These are phyloP conservation scores for Xyrichtys novacula DNA, from an alignment of 2,797 vertebrate genomes.

Conservation along the genomic window DNA sequence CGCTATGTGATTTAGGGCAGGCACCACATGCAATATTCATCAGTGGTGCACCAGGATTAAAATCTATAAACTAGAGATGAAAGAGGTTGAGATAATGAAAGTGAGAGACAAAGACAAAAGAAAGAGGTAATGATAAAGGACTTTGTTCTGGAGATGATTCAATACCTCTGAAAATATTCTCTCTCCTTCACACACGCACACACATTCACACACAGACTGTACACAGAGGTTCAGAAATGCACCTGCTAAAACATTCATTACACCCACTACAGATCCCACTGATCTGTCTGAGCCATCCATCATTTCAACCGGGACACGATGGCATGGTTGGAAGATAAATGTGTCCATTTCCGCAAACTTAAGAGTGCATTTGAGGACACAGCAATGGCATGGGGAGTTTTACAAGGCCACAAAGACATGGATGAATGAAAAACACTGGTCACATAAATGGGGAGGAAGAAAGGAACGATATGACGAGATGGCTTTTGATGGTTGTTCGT, in stretches of 20 bases:
- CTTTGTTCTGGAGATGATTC: conserved; percentile 32
- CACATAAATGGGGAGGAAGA: not conserved
- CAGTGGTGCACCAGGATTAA: conserved; percentile 28
- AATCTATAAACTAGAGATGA: conserved; percentile 37
- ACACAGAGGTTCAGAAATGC: conserved; percentile 22
- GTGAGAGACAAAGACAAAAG: not conserved
- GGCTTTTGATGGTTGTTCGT: conserved; percentile 2
- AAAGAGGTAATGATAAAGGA: conserved; percentile 38
- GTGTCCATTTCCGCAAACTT: conserved; percentile 34
- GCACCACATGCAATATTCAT: conserved; percentile 45
- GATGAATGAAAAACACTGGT: not conserved
- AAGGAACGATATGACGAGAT: not conserved
- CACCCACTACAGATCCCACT: conserved; percentile 30
- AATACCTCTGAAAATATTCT: conserved; percentile 13
- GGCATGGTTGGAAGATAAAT: conserved; percentile 52
- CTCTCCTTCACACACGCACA: conserved; percentile 2
- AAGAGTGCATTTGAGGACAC: conserved; percentile 19
- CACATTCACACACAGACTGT: not conserved
- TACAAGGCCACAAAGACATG: not conserved
- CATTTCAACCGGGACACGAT: conserved; percentile 25
- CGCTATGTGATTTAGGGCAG: conserved; percentile 15
- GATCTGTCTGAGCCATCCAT: conserved; percentile 47
- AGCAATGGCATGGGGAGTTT: not conserved
- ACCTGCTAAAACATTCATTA: conserved; percentile 55
- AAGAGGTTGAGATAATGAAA: conserved; percentile 3